Percentiles rank a stretch among this genome's conserved stretches.
Conservation (phyloP, 2,888 invertebrate species). For the Agriopis marginaria region DNA sequence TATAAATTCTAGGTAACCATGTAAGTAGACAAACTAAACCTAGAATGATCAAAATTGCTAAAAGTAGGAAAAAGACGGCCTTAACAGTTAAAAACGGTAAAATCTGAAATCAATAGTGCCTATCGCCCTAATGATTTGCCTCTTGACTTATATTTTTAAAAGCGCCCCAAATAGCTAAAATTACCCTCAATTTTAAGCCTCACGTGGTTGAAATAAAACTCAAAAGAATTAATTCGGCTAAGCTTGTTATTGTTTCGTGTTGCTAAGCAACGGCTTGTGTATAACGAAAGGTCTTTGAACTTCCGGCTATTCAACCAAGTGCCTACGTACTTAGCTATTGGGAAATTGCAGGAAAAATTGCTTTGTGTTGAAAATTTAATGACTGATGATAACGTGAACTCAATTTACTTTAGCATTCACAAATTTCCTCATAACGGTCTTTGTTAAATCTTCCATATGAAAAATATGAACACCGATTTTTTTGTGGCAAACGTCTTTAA, state of each 20-base stretch:
- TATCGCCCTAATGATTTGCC: constrained; percentile 55
- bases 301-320: constrained; percentile 43
- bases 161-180: constrained; percentile 25
- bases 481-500: too few relatives aligned
- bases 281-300: constrained; percentile 60
- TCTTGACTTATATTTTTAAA: constrained; percentile 57
- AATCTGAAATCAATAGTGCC: constrained; percentile 56
- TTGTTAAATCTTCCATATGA: too few relatives aligned
- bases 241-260: constrained; percentile 64
- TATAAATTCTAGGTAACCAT: too few relatives aligned
- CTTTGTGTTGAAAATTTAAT: constrained; percentile 6
- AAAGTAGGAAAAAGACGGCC: background rate
- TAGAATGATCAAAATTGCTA: too few relatives aligned
- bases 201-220: constrained; percentile 48
- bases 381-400: background rate
- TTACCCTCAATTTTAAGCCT: constrained; percentile 45
- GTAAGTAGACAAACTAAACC: too few relatives aligned
- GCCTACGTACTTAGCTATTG: constrained; percentile 31
- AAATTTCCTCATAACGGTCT: too few relatives aligned
- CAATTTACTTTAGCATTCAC: background rate
- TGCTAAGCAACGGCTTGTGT: constrained; percentile 66
- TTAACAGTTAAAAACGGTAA: background rate
- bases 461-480: too few relatives aligned
- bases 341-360: constrained; percentile 21
- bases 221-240: constrained; percentile 27